Base-by-base conservation (phyloP, 2,113 vertebrate genomes). In the Peromyscus polionotus region DNA sequence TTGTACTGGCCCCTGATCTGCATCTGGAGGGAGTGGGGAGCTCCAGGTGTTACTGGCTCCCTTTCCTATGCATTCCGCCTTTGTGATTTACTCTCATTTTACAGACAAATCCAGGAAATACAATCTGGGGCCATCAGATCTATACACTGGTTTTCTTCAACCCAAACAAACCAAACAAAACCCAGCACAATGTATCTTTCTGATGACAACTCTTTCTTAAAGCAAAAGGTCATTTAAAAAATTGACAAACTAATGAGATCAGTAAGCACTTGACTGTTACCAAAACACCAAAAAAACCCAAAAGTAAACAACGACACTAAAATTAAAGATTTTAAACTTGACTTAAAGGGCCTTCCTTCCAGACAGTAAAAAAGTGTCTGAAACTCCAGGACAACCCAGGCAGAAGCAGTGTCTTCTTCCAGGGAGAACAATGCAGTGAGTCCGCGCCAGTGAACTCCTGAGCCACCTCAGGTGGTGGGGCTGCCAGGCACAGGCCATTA, bases 61-160 rank as follows among this genome's bases (percentile, higher is more conserved):
- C 33, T 51, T 42, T 79, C 9, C n/a, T 19, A 75, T 3, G 10
- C 20, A 11, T 68, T 72, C 59, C 19, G 61, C 80, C 72, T 97
- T 91, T 85, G 20, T 26, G 36, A 90, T 96, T 95, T 42, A 87
- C 5, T 90, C 22, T 91, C 39, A 95, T 70, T 93, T 86, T 96
- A 89, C 24, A 24, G 26, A 39, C 75, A 33, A 93, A 95, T 36
- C 3, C 73, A 92, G 22, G 63, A 90, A 95, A 93, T 87, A 90
- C 87, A 87, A 94, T 79, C 48, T 61, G 33, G 54, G 39, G 51
- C 39, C 10, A n/a, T 12, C 24, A 26, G 84, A 93, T 70, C 28
- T 91, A 31, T 33, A 51, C 26, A 61, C 26, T 94, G 70, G 67
- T 84, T 91, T 88, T 72, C 67, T 36, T 8, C 54, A 31, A 39